A percentile compares a stretch with the other conserved stretches of the same genome.
phyloP scores from a whole-genome alignment of 1,140 invertebrate genomes.

The Trichogramma pretiosum region DNA sequence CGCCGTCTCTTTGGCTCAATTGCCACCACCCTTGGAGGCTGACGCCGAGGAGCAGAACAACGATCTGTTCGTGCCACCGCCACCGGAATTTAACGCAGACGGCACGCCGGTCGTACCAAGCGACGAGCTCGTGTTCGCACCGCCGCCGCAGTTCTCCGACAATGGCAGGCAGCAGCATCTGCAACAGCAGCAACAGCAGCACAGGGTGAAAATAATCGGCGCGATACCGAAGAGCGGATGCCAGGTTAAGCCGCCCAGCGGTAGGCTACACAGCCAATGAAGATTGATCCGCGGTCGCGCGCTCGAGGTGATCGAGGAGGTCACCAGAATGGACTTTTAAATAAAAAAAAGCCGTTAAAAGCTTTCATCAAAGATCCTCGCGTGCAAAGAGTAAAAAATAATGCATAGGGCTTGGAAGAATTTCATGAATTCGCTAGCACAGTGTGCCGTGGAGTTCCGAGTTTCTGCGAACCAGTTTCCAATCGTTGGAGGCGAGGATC shows the following conservation, averaged over 20 bases:
- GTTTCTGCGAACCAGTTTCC: no score
- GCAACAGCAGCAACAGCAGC: conserved; percentile 35
- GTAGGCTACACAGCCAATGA: conserved; percentile 49
- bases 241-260: conserved; percentile 44
- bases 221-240: conserved; percentile 57
- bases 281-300: no score
- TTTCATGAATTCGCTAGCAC: no score
- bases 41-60: conserved; percentile 58
- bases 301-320: not conserved
- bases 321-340: conserved; percentile 12
- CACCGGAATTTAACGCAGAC: conserved; percentile 61
- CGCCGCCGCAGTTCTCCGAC: conserved; percentile 64
- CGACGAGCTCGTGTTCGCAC: conserved; percentile 53
- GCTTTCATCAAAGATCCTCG: no score
- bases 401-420: no score
- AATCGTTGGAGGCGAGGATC: no score
- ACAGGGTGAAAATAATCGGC: conserved; percentile 67
- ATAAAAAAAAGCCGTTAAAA: no score
- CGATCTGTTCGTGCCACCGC: conserved; percentile 64
- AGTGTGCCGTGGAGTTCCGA: no score
- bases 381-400: no score
- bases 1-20: conserved; percentile 66
- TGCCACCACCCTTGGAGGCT: conserved; percentile 73
- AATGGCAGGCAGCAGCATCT: conserved; percentile 31
- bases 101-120: conserved; percentile 37